Evolutionary conservation across 2,797 vertebrate species (phyloP).

Genomic region (Chelonia mydas): DNA sequence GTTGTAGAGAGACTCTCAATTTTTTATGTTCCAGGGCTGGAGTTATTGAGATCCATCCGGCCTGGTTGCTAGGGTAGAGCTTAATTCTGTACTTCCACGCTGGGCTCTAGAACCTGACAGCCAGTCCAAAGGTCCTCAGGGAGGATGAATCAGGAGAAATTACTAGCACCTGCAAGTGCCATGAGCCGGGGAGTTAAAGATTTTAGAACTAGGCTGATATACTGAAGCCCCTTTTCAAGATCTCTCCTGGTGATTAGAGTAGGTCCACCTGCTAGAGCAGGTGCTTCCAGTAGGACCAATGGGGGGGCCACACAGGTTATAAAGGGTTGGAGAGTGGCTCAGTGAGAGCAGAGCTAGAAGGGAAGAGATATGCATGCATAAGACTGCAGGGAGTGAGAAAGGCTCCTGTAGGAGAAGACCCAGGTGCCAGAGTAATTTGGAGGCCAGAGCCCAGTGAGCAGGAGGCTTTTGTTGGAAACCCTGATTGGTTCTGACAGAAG

Average conservation of each 20-base stretch:
- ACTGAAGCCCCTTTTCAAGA: neutral
- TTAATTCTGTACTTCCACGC: neutral
- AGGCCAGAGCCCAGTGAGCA: neutral
- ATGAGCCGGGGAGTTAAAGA: neutral
- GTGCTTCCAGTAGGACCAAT: no score
- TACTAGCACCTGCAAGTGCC: neutral
- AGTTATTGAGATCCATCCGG: neutral
- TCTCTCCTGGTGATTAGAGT: neutral
- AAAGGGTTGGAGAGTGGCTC: neutral
- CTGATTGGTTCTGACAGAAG: neutral
- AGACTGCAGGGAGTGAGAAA: neutral
- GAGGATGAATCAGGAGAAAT: neutral
- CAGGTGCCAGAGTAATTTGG: neutral
- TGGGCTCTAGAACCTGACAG: neutral
- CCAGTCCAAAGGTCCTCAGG: accelerated
- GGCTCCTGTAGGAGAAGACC: neutral
- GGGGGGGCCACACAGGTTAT: neutral
- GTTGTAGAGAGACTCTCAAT: neutral
- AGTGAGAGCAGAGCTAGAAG: neutral
- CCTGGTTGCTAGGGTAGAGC: neutral
- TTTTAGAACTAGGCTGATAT: neutral
- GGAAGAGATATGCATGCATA: neutral
- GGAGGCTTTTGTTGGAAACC: neutral
- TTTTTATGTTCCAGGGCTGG: neutral
- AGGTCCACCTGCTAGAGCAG: neutral